Conservation (phyloP, 2,113 vertebrate genomes). For the Panurus biarmicus region DNA sequence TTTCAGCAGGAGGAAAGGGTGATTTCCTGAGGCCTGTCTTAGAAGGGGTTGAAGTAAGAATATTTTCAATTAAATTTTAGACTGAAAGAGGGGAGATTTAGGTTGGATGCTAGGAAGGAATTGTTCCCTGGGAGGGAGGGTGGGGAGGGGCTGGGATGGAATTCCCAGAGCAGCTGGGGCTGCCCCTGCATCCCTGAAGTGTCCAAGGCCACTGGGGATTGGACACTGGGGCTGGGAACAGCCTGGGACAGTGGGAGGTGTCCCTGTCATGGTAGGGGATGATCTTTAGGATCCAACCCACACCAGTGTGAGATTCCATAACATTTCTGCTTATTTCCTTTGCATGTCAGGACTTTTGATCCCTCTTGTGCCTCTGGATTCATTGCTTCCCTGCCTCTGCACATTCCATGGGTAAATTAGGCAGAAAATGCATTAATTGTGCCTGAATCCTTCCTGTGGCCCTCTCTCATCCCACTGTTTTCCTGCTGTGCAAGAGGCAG, state of each 20-base stretch:
- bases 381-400: not conserved
- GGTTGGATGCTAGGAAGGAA: not conserved
- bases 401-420: not conserved
- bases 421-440: not conserved
- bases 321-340: not conserved
- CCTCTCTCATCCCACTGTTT: not conserved
- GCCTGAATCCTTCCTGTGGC: not conserved
- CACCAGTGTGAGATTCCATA: too few species aligned
- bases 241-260: rapidly evolving
- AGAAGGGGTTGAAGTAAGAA: not conserved
- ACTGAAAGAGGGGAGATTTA: not conserved
- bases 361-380: not conserved
- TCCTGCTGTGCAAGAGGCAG: not conserved
- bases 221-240: not conserved
- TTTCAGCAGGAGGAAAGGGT: not conserved
- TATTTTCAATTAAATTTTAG: not conserved
- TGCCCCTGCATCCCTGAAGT: not conserved
- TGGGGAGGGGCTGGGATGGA: not conserved
- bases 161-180: not conserved
- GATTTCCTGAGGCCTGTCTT: not conserved
- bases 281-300: not conserved
- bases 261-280: not conserved
- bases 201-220: not conserved
- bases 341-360: not conserved
- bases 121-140: not conserved